A percentile compares a stretch with the other conserved stretches of the same genome.
Conservation (phyloP, 2,888 invertebrate genomes). For the Belgica antarctica region DNA sequence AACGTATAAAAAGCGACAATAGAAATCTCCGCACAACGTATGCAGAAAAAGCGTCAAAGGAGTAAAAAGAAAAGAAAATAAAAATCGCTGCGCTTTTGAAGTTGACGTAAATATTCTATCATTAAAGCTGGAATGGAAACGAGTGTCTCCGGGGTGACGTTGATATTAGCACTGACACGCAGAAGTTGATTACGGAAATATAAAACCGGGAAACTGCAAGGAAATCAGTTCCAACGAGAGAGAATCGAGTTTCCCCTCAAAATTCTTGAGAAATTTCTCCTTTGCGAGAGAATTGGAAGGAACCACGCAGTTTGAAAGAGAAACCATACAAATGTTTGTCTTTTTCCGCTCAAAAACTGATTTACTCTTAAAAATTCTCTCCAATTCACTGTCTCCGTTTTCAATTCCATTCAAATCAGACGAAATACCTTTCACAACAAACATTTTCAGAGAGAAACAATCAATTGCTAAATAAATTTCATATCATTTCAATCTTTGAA, state of each 20-base stretch:
- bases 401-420: background rate
- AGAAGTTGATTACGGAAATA: no score
- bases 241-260: background rate
- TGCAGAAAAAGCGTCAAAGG: conserved; percentile 7
- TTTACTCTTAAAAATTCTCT: no score
- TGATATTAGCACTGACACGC: no score
- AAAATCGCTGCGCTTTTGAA: background rate
- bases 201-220: no score
- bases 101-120: no score
- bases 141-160: no score
- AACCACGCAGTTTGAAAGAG: background rate
- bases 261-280: conserved; percentile 4
- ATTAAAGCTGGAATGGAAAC: no score
- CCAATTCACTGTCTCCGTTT: no score
- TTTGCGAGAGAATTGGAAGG: background rate
- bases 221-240: background rate
- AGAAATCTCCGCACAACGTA: background rate
- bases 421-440: no score
- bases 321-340: background rate
- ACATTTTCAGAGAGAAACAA: no score
- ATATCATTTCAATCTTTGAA: background rate
- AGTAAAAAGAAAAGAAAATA: background rate
- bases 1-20: background rate
- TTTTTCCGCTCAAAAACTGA: no score
- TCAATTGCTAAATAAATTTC: conserved; percentile 6